Evolutionary conservation across 2,888 invertebrate genomes (phyloP).

Genomic region (Beris morrisii): DNA sequence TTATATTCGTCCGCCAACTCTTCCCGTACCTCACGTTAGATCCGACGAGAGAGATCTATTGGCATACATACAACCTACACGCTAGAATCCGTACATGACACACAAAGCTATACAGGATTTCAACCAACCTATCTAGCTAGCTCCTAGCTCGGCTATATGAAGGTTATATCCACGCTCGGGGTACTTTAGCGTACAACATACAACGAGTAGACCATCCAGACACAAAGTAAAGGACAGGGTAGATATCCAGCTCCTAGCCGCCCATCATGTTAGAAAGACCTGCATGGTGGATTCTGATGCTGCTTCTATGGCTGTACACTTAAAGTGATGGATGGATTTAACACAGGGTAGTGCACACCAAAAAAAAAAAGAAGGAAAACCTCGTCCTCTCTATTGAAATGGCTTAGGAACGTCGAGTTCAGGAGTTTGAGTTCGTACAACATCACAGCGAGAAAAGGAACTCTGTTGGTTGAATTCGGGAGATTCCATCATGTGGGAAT

Average conservation of each 20-base stretch:
- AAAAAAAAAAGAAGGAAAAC: not conserved
- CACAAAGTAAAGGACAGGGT: constrained; percentile 7
- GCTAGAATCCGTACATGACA: constrained; percentile 31
- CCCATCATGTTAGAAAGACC: constrained; percentile 15
- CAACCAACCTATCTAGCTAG: not conserved
- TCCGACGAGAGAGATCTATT: constrained; percentile 6
- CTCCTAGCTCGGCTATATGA: too few species aligned
- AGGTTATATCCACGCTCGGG: not conserved
- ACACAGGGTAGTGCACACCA: constrained; percentile 1
- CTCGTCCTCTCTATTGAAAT: not conserved
- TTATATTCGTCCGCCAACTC: constrained; percentile 10
- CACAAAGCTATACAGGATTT: constrained; percentile 13
- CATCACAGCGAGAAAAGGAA: too few species aligned
- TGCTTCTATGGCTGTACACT: constrained; percentile 23
- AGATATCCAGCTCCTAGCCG: not conserved
- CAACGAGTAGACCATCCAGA: constrained; percentile 14
- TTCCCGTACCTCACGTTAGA: too few species aligned
- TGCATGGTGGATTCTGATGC: not conserved
- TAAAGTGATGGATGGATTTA: constrained; percentile 38
- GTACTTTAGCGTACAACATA: constrained; percentile 2
- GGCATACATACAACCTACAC: constrained; percentile 23
- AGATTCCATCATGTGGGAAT: not conserved
- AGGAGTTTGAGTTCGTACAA: too few species aligned
- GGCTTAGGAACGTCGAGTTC: too few species aligned
- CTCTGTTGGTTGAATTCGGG: too few species aligned